These are phyloP conservation scores for Pyrrhia umbra DNA, from an alignment of 2,888 invertebrate species.

Conservation along the genomic window DNA sequence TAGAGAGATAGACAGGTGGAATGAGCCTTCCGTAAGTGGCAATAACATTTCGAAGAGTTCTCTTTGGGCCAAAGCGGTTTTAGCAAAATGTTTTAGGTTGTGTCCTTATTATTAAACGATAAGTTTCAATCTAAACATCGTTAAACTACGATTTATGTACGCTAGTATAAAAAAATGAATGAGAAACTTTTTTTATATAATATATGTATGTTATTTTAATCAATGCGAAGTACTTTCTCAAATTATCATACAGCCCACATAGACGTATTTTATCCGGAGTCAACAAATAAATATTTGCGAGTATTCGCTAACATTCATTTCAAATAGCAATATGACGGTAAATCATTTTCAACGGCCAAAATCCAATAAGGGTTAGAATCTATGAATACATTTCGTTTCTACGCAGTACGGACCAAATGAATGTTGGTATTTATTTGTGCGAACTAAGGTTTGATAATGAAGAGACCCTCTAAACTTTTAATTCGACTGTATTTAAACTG, in stretches of 20 bases:
- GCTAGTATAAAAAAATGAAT: no score
- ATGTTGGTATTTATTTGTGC: conserved; percentile 57
- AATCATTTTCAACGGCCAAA: conserved; percentile 20
- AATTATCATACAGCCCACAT: conserved; percentile 9
- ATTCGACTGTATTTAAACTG: conserved; percentile 32
- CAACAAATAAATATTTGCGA: conserved; percentile 30
- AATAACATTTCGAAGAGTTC: neutral
- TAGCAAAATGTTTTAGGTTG: no score
- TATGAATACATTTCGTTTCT: conserved; percentile 40
- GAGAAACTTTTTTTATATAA: neutral
- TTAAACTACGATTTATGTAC: no score
- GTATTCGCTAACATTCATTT: conserved; percentile 22
- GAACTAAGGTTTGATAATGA: conserved; percentile 36
- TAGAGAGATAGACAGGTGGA: neutral
- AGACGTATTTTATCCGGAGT: no score
- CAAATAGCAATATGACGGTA: conserved; percentile 35
- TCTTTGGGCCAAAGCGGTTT: no score
- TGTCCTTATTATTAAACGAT: no score
- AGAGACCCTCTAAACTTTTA: conserved; percentile 22
- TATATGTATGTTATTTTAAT: neutral
- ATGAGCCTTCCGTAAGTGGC: neutral
- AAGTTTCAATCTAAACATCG: no score
- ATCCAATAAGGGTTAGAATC: conserved; percentile 22
- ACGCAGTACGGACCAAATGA: conserved; percentile 14
- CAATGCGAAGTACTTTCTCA: neutral